Evolutionary conservation across 2,113 vertebrate species (phyloP).

Genomic region (Agelaius phoeniceus): DNA sequence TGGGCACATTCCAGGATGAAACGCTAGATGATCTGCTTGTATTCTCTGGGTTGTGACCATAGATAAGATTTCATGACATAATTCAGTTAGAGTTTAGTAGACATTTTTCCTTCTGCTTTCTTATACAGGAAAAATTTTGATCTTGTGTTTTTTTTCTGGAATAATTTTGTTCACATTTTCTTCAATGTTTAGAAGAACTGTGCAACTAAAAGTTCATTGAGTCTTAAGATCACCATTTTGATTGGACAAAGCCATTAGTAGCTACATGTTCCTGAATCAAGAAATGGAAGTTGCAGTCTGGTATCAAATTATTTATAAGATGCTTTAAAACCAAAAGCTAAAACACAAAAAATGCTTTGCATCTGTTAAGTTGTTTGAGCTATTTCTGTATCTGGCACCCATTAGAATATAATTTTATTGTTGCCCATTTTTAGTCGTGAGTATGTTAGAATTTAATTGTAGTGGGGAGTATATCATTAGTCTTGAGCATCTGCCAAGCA

Average conservation of each 20-base stretch:
- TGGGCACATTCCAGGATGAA: background rate
- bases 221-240: background rate
- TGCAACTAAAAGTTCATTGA: background rate
- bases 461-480: slow-evolving; percentile 30
- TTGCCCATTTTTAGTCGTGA: slow-evolving; percentile 46
- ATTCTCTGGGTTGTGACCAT: background rate
- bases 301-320: background rate
- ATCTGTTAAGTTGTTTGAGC: slow-evolving; percentile 6
- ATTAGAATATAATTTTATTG: slow-evolving; percentile 46
- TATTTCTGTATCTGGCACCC: slow-evolving; percentile 14
- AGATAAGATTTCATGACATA: background rate
- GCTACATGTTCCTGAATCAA: background rate
- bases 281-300: background rate
- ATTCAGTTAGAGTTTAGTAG: background rate
- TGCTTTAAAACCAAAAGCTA: slow-evolving; percentile 21
- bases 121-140: background rate
- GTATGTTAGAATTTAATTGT: slow-evolving; percentile 37
- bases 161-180: background rate
- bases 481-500: slow-evolving; percentile 57
- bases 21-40: background rate
- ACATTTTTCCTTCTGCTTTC: background rate
- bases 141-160: background rate
- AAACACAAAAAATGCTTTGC: slow-evolving; percentile 28
- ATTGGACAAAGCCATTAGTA: background rate
- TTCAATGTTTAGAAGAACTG: background rate